Evolutionary conservation across 2,888 invertebrate genomes (phyloP), one percentile per base, ranked within the genome.

Genomic region (Pantelozetes paolii): DNA sequence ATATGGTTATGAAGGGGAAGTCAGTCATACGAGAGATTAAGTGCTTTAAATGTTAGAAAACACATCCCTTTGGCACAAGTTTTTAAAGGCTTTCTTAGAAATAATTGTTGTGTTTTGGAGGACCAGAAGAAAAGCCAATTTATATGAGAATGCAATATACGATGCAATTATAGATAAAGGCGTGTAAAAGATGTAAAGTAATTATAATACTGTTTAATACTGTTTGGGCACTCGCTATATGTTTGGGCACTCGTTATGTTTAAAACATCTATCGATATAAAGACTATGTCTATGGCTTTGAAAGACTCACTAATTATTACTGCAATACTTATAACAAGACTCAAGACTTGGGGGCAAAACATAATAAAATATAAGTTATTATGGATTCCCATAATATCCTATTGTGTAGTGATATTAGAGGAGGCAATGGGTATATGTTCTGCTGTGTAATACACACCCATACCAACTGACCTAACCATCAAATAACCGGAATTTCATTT

Each of bases 161-260:
- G 62, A 62, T 62, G 62, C 62, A 62, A 62, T 62, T 62, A 62
- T 62, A 62, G 62, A 62, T 62, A 62, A 62, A 62, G 62, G 62
- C 62, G 62, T 62, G 30, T 28, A 30, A n/a, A 18, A 62, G 62
- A 62, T 62, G 62, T 30, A n/a, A 28, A 30, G 15, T 62, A 62
- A 62, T 62, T 62, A 62, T 62, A 54, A 30, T 26, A 30, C 30
- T 8, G 54, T 54, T n/a, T n/a, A n/a, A n/a, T n/a, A n/a, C n/a
- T n/a, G n/a, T n/a, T n/a, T n/a, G n/a, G n/a, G n/a, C n/a, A n/a
- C n/a, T n/a, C n/a, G n/a, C n/a, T n/a, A n/a, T n/a, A n/a, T n/a
- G n/a, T n/a, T n/a, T n/a, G n/a, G n/a, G n/a, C n/a, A n/a, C n/a
- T n/a, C n/a, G n/a, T n/a, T n/a, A n/a, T n/a, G n/a, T n/a, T n/a